phyloP scores from a whole-genome alignment of 2,888 invertebrate species.

The Odontothrips loti region DNA sequence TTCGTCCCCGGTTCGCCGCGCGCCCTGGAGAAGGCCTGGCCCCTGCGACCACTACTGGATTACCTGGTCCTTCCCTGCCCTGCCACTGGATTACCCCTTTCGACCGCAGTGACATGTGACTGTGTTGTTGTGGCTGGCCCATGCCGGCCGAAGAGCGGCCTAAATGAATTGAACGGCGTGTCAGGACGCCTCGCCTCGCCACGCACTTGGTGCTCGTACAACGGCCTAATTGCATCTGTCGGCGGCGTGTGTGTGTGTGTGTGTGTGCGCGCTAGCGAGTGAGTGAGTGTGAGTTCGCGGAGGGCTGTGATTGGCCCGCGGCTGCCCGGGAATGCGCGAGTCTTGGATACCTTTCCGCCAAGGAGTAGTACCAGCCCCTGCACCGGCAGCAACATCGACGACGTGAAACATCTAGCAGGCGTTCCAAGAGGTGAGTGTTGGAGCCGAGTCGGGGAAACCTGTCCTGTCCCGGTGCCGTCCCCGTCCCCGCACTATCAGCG shows the following conservation, averaged over 20 bases:
- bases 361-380: not conserved
- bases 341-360: not conserved
- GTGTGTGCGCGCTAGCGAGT: not conserved
- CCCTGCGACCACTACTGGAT: not conserved
- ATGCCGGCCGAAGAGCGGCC: not conserved
- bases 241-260: not conserved
- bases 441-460: not conserved
- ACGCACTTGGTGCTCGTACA: not conserved
- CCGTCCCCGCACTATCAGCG: not conserved
- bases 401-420: not conserved
- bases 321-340: not conserved
- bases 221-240: not conserved
- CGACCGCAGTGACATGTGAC: not conserved
- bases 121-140: not conserved
- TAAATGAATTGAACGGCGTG: not conserved
- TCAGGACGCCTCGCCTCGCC: not conserved
- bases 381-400: not conserved
- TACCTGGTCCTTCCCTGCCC: not conserved
- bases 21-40: not conserved
- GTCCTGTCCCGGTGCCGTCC: not conserved
- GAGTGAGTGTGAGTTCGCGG: not conserved
- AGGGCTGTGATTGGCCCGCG: not conserved
- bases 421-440: conserved; percentile 1
- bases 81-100: not conserved
- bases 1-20: no score